phyloP scores from a whole-genome alignment of 2,888 invertebrate genomes.

The Calliopum simillimum region DNA sequence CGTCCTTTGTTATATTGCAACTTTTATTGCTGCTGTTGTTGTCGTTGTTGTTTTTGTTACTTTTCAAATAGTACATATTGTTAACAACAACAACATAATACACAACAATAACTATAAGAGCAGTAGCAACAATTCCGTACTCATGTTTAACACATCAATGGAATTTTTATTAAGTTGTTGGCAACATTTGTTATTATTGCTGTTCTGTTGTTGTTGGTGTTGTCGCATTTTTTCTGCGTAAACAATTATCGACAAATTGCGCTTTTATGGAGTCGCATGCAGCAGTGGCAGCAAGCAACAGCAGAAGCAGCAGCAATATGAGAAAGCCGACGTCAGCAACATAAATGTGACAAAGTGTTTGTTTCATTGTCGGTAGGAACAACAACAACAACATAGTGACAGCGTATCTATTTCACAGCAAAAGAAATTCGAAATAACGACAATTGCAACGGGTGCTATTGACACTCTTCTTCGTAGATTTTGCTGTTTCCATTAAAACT shows the following conservation, averaged over 20 bases:
- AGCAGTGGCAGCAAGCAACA: slow-evolving; percentile 8
- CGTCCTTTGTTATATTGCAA: not conserved
- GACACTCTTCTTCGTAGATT: slow-evolving; percentile 17
- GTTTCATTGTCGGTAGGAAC: slow-evolving; percentile 23
- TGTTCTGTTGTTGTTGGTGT: slow-evolving; percentile 13
- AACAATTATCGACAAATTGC: slow-evolving; percentile 63
- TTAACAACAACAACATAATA: slow-evolving; percentile 29
- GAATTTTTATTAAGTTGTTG: slow-evolving; percentile 63
- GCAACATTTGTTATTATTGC: slow-evolving; percentile 38
- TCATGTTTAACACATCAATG: slow-evolving; percentile 56
- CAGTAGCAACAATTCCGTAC: slow-evolving; percentile 40
- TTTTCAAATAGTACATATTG: slow-evolving; percentile 9
- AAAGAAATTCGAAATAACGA: slow-evolving; percentile 38
- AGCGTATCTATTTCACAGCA: slow-evolving; percentile 3
- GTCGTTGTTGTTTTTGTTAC: slow-evolving; percentile 38
- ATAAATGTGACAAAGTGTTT: slow-evolving; percentile 16
- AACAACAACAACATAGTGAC: slow-evolving; percentile 17
- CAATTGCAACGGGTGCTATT: slow-evolving; percentile 40
- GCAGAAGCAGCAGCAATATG: slow-evolving; percentile 12
- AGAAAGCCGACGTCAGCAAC: not conserved
- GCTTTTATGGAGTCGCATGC: slow-evolving; percentile 55
- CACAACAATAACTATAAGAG: slow-evolving; percentile 17
- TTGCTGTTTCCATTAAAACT: not conserved
- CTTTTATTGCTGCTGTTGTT: slow-evolving; percentile 41
- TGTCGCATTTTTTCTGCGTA: slow-evolving; percentile 57